phyloP scores from a whole-genome alignment of 2,113 vertebrate genomes.

The Chiloscyllium plagiosum region DNA sequence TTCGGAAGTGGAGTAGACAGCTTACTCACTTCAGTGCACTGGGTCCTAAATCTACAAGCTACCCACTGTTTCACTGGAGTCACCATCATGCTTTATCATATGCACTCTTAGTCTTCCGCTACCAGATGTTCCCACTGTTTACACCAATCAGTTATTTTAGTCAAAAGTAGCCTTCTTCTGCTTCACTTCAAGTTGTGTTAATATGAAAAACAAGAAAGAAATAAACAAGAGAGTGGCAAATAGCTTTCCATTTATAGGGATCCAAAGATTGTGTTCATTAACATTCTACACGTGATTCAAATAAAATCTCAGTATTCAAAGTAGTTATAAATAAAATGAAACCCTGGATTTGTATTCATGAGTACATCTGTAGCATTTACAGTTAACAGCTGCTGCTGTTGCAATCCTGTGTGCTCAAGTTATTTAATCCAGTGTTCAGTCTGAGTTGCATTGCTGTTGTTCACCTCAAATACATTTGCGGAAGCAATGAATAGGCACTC shows the following conservation, averaged over 20 bases:
- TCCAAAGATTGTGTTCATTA: not conserved
- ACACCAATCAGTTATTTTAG: not conserved
- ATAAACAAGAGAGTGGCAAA: not conserved
- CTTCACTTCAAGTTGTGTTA: not conserved
- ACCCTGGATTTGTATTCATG: constrained; percentile 13
- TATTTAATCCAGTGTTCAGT: not conserved
- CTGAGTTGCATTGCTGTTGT: not conserved
- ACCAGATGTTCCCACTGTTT: not conserved
- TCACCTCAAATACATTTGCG: not conserved
- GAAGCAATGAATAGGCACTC: too few species aligned
- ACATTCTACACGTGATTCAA: not conserved
- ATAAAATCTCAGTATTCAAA: not conserved
- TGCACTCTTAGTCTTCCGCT: not conserved
- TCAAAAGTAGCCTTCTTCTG: not conserved
- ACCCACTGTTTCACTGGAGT: not conserved
- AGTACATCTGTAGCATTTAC: not conserved
- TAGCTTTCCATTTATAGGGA: not conserved
- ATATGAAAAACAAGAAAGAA: not conserved
- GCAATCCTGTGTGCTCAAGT: not conserved
- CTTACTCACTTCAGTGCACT: not conserved
- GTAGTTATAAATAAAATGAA: constrained; percentile 11
- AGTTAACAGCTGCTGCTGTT: constrained; percentile 6
- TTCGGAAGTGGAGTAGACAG: not conserved
- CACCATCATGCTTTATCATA: not conserved
- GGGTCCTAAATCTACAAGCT: not conserved